Percentiles rank a stretch among this genome's conserved stretches.
Conservation (phyloP, 2,797 vertebrate species). For the Lutjanus campechanus region DNA sequence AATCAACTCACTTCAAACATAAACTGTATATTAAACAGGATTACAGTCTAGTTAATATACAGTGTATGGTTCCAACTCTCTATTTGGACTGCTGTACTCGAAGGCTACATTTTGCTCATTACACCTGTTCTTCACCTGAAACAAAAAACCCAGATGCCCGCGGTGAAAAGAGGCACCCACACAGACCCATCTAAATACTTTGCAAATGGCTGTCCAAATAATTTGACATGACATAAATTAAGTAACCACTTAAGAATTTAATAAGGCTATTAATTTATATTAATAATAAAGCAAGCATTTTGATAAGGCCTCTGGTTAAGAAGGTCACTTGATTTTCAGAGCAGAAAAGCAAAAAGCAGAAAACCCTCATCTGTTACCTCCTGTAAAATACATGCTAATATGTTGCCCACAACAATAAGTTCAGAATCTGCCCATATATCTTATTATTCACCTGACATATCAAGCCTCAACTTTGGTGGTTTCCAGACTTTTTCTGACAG, state of each 20-base stretch:
- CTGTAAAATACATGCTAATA: not conserved
- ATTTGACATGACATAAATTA: too few relatives aligned
- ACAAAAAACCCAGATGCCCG: too few relatives aligned
- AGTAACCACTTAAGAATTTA: too few relatives aligned
- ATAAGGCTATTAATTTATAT: not conserved
- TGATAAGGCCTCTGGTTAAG: not conserved
- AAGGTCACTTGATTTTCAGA: not conserved
- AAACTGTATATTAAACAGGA: too few relatives aligned
- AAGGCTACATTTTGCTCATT: too few relatives aligned
- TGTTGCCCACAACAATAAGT: not conserved
- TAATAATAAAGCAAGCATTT: too few relatives aligned
- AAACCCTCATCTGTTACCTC: not conserved
- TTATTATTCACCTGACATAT: not conserved
- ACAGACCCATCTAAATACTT: not conserved
- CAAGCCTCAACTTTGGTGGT: not conserved
- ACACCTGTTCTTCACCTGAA: too few relatives aligned
- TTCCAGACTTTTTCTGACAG: too few relatives aligned
- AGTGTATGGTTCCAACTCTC: too few relatives aligned
- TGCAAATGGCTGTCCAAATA: not conserved
- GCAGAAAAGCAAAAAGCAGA: not conserved
- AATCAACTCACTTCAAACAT: too few relatives aligned
- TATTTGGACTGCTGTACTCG: too few relatives aligned
- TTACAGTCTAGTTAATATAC: too few relatives aligned
- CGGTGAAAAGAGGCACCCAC: not conserved
- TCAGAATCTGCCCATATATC: not conserved